Conservation (phyloP, 2,797 vertebrate genomes). For the Crenichthys baileyi region DNA sequence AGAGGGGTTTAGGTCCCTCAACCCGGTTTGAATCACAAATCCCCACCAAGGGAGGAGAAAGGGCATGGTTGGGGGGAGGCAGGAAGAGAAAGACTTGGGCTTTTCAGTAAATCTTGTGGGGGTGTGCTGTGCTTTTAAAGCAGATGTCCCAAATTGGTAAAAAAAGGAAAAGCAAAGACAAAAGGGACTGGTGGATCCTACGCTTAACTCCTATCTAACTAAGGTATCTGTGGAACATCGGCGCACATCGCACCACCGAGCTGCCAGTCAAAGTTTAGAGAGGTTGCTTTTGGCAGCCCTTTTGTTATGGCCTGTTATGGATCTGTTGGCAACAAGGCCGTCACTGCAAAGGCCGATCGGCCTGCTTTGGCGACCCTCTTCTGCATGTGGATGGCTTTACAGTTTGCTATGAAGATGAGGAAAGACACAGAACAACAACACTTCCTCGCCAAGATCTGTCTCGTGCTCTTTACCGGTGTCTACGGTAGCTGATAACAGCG, state of each 20-base stretch:
- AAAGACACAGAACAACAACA: conserved; percentile 56
- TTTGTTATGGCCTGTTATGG: conserved; percentile 67
- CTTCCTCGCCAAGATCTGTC: conserved; percentile 32
- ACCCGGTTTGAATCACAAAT: conserved; percentile 76
- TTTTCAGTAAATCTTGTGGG: conserved; percentile 62
- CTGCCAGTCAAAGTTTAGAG: conserved; percentile 65
- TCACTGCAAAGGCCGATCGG: conserved; percentile 53
- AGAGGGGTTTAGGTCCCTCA: conserved; percentile 75
- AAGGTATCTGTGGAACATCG: conserved; percentile 53
- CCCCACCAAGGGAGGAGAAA: conserved; percentile 62
- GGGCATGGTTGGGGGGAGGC: conserved; percentile 47
- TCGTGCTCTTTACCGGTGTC: background rate
- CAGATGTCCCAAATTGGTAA: conserved; percentile 75
- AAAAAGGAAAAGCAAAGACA: conserved; percentile 61
- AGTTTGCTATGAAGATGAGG: conserved; percentile 61
- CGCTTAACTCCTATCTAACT: conserved; percentile 61
- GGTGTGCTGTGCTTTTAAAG: conserved; percentile 56
- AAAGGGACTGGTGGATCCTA: conserved; percentile 54
- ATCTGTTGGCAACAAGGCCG: conserved; percentile 61
- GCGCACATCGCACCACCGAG: conserved; percentile 40
- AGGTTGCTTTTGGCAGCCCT: conserved; percentile 62
- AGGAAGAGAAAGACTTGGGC: conserved; percentile 68
- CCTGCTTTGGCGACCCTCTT: conserved; percentile 55
- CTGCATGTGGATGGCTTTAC: conserved; percentile 53
- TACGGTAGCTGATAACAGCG: conserved; percentile 40